Conservation (phyloP, 2,797 vertebrate species). For the Spinus pinus region DNA sequence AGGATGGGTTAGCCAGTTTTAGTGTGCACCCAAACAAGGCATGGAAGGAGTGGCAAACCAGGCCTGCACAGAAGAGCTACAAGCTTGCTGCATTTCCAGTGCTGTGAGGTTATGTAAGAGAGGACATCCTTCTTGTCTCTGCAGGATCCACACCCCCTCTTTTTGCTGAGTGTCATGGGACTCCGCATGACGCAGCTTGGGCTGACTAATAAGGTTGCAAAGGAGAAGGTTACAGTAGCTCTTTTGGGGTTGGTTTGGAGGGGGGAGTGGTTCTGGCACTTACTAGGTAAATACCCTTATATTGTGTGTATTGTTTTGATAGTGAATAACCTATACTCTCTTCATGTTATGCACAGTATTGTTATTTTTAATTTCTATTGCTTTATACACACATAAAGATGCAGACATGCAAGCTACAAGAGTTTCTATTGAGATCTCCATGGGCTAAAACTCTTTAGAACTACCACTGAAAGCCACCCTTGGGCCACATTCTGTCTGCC, state of each 20-base stretch:
- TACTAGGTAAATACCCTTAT: neutral
- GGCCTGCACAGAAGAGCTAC: neutral
- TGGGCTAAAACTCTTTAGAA: neutral
- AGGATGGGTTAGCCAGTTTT: neutral
- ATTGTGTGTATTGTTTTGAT: neutral
- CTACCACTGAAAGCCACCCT: neutral
- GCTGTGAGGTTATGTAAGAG: neutral
- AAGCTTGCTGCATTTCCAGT: neutral
- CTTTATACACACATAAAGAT: neutral
- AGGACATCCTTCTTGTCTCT: neutral
- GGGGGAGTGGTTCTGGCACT: accelerated
- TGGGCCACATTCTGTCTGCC: neutral
- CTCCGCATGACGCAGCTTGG: neutral
- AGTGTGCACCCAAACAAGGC: neutral
- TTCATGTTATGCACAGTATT: neutral
- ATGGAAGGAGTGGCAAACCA: neutral
- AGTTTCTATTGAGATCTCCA: neutral
- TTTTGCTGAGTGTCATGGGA: neutral
- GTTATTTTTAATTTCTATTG: neutral
- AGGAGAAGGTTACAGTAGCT: neutral
- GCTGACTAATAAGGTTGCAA: neutral
- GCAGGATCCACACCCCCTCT: neutral
- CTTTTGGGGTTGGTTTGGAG: neutral
- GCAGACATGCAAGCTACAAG: neutral
- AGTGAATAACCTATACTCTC: neutral